These are phyloP conservation scores for Crotalus tigris DNA, from an alignment of 2,113 vertebrate species.

Conservation along the genomic window DNA sequence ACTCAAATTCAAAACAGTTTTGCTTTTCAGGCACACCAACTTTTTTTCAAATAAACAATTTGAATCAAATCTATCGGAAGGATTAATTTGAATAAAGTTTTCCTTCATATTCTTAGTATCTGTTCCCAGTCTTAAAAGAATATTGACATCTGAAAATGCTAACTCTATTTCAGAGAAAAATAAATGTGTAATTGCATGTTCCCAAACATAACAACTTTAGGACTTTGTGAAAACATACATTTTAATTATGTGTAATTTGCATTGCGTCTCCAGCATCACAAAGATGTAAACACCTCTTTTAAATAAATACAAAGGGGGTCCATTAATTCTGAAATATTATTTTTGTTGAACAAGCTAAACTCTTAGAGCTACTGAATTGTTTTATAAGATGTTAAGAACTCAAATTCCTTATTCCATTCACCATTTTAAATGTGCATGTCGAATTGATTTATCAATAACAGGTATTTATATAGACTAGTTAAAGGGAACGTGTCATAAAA, in stretches of 20 bases:
- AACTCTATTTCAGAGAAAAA: neutral
- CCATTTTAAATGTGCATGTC: neutral
- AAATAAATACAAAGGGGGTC: neutral
- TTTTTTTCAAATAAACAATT: neutral
- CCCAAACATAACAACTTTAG: neutral
- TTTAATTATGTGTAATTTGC: neutral
- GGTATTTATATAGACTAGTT: neutral
- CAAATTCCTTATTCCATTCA: neutral
- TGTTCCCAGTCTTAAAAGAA: neutral
- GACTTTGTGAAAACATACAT: neutral
- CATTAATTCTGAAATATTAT: neutral
- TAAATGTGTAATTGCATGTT: neutral
- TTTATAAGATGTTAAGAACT: neutral
- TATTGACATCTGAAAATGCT: neutral
- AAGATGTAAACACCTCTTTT: neutral
- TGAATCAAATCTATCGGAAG: neutral
- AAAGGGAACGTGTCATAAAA: neutral
- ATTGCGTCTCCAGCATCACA: neutral
- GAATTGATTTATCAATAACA: neutral
- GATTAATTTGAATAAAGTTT: neutral
- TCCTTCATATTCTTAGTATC: neutral
- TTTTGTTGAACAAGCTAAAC: neutral
- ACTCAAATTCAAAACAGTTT: neutral
- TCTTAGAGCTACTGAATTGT: neutral
- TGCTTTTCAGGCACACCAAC: neutral